These are phyloP conservation scores for Pocillopora grandis DNA, from an alignment of 92 coral and sea anemone species.

Conservation along the genomic window DNA sequence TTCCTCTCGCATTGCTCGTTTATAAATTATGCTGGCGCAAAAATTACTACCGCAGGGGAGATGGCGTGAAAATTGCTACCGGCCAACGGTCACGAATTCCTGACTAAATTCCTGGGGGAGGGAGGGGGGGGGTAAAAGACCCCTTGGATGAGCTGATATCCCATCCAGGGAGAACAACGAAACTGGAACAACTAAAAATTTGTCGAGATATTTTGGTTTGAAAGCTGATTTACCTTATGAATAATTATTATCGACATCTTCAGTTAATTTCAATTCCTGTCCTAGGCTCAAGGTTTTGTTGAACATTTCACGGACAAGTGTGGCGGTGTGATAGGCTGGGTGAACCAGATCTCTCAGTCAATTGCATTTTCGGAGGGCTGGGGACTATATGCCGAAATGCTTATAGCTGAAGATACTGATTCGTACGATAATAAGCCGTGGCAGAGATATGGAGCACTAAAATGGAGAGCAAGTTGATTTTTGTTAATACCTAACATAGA, in stretches of 20 bases:
- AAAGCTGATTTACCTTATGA: no score
- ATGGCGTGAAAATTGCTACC: no score
- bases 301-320: constrained; percentile 84
- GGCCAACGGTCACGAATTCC: no score
- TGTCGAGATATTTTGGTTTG: no score
- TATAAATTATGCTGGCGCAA: no score
- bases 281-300: constrained; percentile 77
- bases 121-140: no score
- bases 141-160: no score
- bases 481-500: background rate
- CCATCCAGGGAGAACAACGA: no score
- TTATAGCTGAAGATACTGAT: constrained; percentile 81
- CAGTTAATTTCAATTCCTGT: background rate
- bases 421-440: constrained; percentile 64
- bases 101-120: no score
- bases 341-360: constrained; percentile 52
- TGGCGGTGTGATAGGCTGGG: constrained; percentile 76
- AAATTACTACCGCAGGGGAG: no score
- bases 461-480: constrained; percentile 76
- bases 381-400: constrained; percentile 87
- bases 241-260: background rate
- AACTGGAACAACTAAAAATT: no score
- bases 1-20: no score
- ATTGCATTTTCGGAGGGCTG: constrained; percentile 88
- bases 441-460: constrained; percentile 84